Evolutionary conservation across 2,888 invertebrate species (phyloP).

Genomic region (Melangyna quadrimaculata): DNA sequence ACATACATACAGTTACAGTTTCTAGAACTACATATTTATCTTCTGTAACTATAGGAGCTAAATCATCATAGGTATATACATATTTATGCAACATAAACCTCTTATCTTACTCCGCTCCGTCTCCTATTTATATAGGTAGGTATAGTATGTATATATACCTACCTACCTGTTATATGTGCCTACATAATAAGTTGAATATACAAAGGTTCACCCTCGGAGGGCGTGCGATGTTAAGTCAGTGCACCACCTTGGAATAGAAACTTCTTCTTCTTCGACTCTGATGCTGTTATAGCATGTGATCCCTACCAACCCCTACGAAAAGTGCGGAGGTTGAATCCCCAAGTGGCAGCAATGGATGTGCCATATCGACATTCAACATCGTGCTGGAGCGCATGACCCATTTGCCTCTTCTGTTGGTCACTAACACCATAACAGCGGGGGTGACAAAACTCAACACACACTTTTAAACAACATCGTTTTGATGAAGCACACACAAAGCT

Average conservation of each 20-base stretch:
- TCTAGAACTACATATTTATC: background rate
- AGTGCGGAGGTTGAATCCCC: slow-evolving; percentile 66
- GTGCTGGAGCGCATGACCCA: slow-evolving; percentile 69
- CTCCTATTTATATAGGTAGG: slow-evolving; percentile 27
- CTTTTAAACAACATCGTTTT: slow-evolving; percentile 34
- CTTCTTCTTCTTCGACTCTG: slow-evolving; percentile 67
- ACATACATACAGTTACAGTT: slow-evolving; percentile 36
- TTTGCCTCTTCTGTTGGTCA: slow-evolving; percentile 51
- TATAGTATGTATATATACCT: background rate
- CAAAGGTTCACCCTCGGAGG: slow-evolving; percentile 65
- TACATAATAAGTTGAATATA: slow-evolving; percentile 33
- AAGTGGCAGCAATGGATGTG: slow-evolving; percentile 61
- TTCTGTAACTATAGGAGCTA: slow-evolving; percentile 14
- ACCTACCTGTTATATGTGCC: background rate
- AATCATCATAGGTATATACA: background rate
- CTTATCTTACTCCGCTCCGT: slow-evolving; percentile 12
- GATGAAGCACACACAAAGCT: slow-evolving; percentile 11
- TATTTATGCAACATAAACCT: slow-evolving; percentile 2
- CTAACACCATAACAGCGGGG: slow-evolving; percentile 53
- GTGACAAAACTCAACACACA: slow-evolving; percentile 27
- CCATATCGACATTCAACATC: slow-evolving; percentile 54
- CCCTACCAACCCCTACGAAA: slow-evolving; percentile 69
- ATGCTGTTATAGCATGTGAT: slow-evolving; percentile 68
- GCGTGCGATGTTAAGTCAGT: slow-evolving; percentile 72
- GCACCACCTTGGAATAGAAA: slow-evolving; percentile 71